Conservation (phyloP, 2,113 vertebrate species). For the Crotalus tigris region DNA sequence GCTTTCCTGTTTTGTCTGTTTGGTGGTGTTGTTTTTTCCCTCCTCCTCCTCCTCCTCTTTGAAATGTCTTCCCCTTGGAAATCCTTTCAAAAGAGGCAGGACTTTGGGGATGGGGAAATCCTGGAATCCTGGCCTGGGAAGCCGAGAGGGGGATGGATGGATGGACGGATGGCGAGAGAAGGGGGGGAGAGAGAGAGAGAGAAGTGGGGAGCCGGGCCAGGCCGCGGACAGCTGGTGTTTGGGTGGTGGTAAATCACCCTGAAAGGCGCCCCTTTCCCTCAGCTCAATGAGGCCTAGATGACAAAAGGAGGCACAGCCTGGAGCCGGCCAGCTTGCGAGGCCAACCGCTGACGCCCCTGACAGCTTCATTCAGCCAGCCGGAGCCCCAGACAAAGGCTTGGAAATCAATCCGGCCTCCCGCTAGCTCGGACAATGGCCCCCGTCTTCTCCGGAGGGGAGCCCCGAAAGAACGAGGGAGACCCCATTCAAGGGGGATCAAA, state of each 20-base stretch:
- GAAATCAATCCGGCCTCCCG: constrained; percentile 83
- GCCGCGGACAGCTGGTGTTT: constrained; percentile 99
- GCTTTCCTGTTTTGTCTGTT: too few relatives aligned
- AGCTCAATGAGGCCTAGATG: constrained; percentile 81
- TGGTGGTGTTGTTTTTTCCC: too few relatives aligned
- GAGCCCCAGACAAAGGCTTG: constrained; percentile 77
- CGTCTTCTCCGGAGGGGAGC: constrained; percentile 80
- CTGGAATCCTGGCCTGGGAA: background rate
- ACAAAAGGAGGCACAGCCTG: constrained; percentile 87
- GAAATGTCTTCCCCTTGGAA: background rate
- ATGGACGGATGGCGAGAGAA: too few relatives aligned
- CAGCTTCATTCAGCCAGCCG: constrained; percentile 81
- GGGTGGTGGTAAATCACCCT: constrained; percentile 98
- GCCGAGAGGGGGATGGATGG: background rate
- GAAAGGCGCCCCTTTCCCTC: constrained; percentile 86
- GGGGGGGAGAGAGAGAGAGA: constrained; percentile 23
- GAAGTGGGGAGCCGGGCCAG: constrained; percentile 59
- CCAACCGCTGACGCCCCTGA: constrained; percentile 77
- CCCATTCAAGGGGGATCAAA: constrained; percentile 81
- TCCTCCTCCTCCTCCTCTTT: background rate
- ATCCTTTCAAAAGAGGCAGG: background rate
- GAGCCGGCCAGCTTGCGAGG: constrained; percentile 81
- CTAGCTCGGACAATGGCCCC: constrained; percentile 75
- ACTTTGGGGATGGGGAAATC: background rate
- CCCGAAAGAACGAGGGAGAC: constrained; percentile 73